These are phyloP conservation scores for Herpailurus yagouaroundi DNA, from an alignment of 2,113 vertebrate species.

Conservation along the genomic window DNA sequence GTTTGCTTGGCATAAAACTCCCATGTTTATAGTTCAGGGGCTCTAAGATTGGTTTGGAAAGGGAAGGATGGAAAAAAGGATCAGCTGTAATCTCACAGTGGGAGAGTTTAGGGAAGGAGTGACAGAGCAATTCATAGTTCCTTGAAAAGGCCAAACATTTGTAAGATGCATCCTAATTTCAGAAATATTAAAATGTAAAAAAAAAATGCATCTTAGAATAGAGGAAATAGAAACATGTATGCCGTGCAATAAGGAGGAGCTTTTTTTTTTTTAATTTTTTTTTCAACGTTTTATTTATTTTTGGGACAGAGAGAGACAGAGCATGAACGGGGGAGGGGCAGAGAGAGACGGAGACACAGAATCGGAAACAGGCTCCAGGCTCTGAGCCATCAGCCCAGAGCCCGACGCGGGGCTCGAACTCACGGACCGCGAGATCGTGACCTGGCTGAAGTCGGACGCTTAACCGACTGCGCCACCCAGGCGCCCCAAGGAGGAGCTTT, in stretches of 20 bases:
- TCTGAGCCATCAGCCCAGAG: too few relatives aligned
- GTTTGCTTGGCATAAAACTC: not conserved
- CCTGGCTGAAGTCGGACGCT: too few relatives aligned
- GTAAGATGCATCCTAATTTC: not conserved
- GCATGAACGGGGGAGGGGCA: too few relatives aligned
- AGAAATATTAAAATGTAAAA: not conserved
- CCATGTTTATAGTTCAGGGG: accelerated
- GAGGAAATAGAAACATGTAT: not conserved
- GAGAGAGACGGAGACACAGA: too few relatives aligned
- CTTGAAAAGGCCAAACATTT: not conserved
- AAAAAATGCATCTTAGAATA: not conserved
- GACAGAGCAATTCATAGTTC: not conserved
- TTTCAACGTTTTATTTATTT: too few relatives aligned
- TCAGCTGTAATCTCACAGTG: not conserved
- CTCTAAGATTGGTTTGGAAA: not conserved
- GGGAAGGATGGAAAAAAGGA: not conserved
- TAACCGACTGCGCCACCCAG: too few relatives aligned
- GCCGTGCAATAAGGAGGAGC: not conserved
- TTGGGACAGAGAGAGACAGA: too few relatives aligned
- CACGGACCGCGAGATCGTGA: too few relatives aligned
- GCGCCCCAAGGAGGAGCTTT: not conserved
- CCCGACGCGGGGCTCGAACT: too few relatives aligned
- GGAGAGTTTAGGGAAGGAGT: not conserved
- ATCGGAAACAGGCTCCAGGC: too few relatives aligned
- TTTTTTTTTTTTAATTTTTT: not conserved